Base-by-base conservation (phyloP, 2,888 invertebrate genomes). In the Argyra leucocephala region DNA sequence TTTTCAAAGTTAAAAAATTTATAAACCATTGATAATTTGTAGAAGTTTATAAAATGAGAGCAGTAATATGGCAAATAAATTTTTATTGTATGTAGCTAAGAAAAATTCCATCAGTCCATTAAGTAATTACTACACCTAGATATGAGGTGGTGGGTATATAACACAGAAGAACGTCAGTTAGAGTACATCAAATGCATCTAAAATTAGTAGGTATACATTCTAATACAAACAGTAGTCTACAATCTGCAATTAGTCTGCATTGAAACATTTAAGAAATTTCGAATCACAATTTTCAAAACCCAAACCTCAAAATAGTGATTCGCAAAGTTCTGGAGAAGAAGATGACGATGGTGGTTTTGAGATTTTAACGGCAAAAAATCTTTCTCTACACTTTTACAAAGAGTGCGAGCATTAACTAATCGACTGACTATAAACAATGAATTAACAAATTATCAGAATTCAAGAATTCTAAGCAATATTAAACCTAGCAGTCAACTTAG, bases 261-360 rank as follows among this genome's bases (percentile, higher is more conserved):
- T n/a, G n/a, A n/a, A 10, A 31, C 31, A 31, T 31, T 31, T 31
- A 31, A 31, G 31, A 10, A 31, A 63, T 21, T 10, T 31, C 24
- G 4, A 59, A 36, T 48, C 26, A 23, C 31, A 60, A 23, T 73
- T 68, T 71, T 67, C 70, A 85, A 87, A 78, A 88, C 88, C 74
- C 86, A 88, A 23, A 81, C 90, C 67, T 89, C 90, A 58, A 81
- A 83, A 23, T 84, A 87, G 68, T 86, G 88, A 75, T 69, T 74
- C 24, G 93, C 93, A 68, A 85, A 93, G 93, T 77, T 93, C 93
- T 62, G 88, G 93, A 67, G 88, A 93, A 79, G 90, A 90, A 69
- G 93, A 91, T 76, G 88, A 93, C 73, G 92, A 92, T 74, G 94
- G 94, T 75, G 92, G 91, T 71, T 94, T 94, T 82, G 93, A 94